A percentile compares a stretch with the other conserved stretches of the same genome.
These are phyloP conservation scores for Ceyx melanurus DNA, from an alignment of 2,113 vertebrate species.

Conservation along the genomic window DNA sequence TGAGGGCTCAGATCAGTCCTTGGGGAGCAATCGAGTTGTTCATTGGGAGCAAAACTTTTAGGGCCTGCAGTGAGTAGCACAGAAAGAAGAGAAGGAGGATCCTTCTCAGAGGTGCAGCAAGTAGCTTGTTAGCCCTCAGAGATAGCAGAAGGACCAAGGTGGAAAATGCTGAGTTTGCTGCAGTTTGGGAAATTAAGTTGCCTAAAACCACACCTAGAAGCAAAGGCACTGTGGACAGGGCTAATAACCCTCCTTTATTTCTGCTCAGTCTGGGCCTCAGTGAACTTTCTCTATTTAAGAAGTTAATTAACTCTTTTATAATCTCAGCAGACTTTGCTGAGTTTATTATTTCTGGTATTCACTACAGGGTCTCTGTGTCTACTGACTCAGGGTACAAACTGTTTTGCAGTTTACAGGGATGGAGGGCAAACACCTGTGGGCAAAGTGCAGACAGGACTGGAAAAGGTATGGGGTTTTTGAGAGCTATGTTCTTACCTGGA, in stretches of 20 bases:
- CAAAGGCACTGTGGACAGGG: neutral
- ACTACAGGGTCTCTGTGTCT: neutral
- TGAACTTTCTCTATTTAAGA: neutral
- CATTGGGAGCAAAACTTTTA: neutral
- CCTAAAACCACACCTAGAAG: neutral
- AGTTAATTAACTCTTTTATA: neutral
- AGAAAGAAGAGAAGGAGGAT: neutral
- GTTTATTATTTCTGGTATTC: neutral
- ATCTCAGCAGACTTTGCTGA: neutral
- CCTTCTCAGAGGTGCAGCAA: neutral
- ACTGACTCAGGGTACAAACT: neutral
- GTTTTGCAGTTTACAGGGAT: neutral
- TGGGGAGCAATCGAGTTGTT: neutral
- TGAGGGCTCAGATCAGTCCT: neutral
- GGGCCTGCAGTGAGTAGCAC: neutral
- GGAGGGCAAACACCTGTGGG: neutral
- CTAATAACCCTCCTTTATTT: neutral
- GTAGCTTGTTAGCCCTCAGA: neutral
- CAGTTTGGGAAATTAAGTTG: neutral
- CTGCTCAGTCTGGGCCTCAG: neutral
- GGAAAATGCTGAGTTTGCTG: neutral
- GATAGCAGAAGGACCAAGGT: neutral
- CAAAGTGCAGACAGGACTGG: neutral
- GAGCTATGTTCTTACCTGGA: neutral
- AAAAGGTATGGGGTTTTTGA: fast-evolving